Base-by-base conservation (phyloP, 2,888 invertebrate species). In the Piscicola geometra region DNA sequence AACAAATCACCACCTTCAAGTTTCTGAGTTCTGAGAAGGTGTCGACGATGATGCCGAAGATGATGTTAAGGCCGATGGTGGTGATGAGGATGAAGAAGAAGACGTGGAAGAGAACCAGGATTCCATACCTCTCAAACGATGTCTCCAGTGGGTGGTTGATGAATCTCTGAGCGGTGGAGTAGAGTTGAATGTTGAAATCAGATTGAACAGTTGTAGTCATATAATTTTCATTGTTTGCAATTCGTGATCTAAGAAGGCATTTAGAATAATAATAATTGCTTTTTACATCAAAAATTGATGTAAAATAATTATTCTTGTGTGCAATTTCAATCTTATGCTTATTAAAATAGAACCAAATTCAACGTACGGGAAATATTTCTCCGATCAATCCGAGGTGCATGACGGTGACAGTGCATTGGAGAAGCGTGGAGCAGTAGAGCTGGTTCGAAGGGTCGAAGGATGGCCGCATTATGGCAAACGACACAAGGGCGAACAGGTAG, bases 31-130 rank as follows among this genome's bases (percentile, higher is more conserved):
- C 85, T 1, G 85, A 85, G 82, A 86, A 86, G 1, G 86, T 86
- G 80, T 86, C 86, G 36, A 86, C 85, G 75, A 86, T 86, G 82
- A 86, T 86, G 81, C 86, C 86, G 77, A 86, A 85, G 82, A 86
- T 86, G 81, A 86, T 85, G 83, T 86, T 86, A 75, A 86, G 82
- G 33, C 86, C 86, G 78, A 86, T 86, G 66, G 86, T 86, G 28
- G 86, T 85, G 81, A 86, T 85, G 82, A 86, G 84, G 80, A 85
- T 85, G 82, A 86, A 86, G 82, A 86, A 86, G 67, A 84, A 83
- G 32, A 86, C 82, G 79, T 86, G 85, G 79, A 78, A 81, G 68
- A 81, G 78, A 70, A 80, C 80, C 41, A 80, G 78, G 36, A 80
- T 77, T 1, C 80, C 80, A 72, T 81, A 80, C 75, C 77, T 78